These are phyloP conservation scores for Spodoptera frugiperda DNA, from an alignment of 1,140 invertebrate genomes.

Conservation along the genomic window DNA sequence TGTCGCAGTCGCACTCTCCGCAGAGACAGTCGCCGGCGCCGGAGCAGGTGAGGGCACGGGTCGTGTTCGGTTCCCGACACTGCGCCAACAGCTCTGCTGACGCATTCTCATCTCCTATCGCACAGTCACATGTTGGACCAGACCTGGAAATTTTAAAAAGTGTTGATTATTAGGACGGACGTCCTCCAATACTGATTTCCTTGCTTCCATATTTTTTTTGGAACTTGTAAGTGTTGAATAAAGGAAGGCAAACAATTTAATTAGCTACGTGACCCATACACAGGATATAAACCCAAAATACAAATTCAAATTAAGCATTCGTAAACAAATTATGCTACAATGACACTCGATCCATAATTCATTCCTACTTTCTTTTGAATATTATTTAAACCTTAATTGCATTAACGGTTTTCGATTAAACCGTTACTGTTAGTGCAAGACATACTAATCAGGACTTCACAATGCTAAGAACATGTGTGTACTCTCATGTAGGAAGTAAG, in stretches of 20 bases:
- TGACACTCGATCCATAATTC: no score
- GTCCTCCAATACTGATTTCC: no score
- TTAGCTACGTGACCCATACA: no score
- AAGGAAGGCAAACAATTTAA: no score
- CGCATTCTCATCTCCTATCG: conserved; percentile 76
- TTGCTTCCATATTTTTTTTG: no score
- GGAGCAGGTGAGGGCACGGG: conserved; percentile 66
- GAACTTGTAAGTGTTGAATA: no score
- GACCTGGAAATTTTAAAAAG: conserved; percentile 70
- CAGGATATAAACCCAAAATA: no score
- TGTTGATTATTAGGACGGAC: neutral
- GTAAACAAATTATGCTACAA: no score
- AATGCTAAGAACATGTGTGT: neutral
- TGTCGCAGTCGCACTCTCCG: conserved; percentile 84
- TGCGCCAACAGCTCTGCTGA: conserved; percentile 77
- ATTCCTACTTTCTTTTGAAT: no score
- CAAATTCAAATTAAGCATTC: no score
- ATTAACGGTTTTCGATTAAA: no score
- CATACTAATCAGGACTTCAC: conserved; percentile 5
- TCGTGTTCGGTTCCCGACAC: conserved; percentile 73
- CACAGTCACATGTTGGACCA: conserved; percentile 86
- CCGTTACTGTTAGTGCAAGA: neutral
- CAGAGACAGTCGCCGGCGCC: conserved; percentile 86
- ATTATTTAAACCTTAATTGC: no score
- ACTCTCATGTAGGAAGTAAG: conserved; percentile 5